Evolutionary conservation across 2,113 vertebrate species (phyloP), one percentile per base, ranked within the genome.

Genomic region (Platycercus adscitus): DNA sequence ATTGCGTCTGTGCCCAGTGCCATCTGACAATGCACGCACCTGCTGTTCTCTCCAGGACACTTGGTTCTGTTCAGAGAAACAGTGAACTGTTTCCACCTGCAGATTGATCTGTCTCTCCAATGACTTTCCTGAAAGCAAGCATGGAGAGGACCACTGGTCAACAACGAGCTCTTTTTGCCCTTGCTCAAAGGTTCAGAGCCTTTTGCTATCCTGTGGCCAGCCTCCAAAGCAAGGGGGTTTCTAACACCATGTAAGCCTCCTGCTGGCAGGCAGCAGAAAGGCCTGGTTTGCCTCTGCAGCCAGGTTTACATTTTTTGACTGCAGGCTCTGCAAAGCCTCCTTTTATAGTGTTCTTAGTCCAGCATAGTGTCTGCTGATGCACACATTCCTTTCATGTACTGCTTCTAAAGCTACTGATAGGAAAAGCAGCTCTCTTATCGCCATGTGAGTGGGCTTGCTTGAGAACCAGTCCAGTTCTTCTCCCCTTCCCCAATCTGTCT

Each of bases 321-420:
- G 1, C 0, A 0, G 61, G 52, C 93, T 71, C 65, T 76, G 83
- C 56, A 46, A 17, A 79, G 69, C 86, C 91, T 95, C 91, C 86
- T 92, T 95, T 93, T 92, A 89, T 81, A 96, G 94, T 3, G 56
- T 33, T 94, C 86, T 81, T 71, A 47, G 47, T 52, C 86, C 56
- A 50, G 64, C 55, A 14, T 0, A 0, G 43, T 60, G 90, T 86
- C 92, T 84, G 91, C 72, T 87, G 77, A 81, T 81, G 89, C 73
- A 55, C 0, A 0, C 69, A 52, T 94, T 90, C 92, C 50, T 86
- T 87, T 91, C 33, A 25, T 17, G 81, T 76, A 52, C 81, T 79
- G 61, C 78, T 87, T 91, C 77, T 43, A 68, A 89, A 89, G 50
- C 43, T 75, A 9, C 77, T 52, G 93, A 63, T 89, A 93, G 86